Percentiles rank a stretch among this genome's conserved stretches.
Evolutionary conservation across 2,888 invertebrate genomes (phyloP).

Genomic region (Microdon myrmicae): DNA sequence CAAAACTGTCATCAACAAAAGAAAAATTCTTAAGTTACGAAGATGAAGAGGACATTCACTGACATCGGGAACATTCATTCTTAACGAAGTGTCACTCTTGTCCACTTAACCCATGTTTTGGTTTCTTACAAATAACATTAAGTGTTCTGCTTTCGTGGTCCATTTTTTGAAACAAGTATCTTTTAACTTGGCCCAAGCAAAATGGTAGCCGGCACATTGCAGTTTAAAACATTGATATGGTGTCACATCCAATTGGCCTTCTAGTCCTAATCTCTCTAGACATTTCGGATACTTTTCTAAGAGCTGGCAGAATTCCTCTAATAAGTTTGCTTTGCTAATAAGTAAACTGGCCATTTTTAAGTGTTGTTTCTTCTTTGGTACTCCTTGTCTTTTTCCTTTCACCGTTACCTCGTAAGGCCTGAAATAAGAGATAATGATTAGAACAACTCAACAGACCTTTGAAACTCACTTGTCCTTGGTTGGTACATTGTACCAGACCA

Average conservation of each 20-base stretch:
- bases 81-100: no score
- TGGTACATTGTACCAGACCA: conserved; percentile 71
- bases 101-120: no score
- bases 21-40: no score
- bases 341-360: conserved; percentile 67
- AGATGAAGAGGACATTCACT: no score
- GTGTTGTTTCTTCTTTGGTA: conserved; percentile 73
- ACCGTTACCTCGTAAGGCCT: conserved; percentile 79
- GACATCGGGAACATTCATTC: no score
- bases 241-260: conserved; percentile 30
- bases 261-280: conserved; percentile 31
- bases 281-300: conserved; percentile 60
- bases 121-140: no score
- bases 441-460: not conserved
- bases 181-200: conserved; percentile 68
- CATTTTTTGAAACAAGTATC: conserved; percentile 69
- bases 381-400: conserved; percentile 81
- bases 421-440: no score
- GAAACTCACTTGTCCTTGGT: conserved; percentile 57
- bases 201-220: conserved; percentile 59
- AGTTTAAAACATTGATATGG: conserved; percentile 58
- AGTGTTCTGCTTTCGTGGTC: conserved; percentile 68
- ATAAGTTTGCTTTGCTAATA: conserved; percentile 71
- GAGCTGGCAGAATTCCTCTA: conserved; percentile 68
- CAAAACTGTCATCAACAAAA: no score